These are phyloP conservation scores for Tenthredo amoena DNA, from an alignment of 2,888 invertebrate species.

Conservation along the genomic window DNA sequence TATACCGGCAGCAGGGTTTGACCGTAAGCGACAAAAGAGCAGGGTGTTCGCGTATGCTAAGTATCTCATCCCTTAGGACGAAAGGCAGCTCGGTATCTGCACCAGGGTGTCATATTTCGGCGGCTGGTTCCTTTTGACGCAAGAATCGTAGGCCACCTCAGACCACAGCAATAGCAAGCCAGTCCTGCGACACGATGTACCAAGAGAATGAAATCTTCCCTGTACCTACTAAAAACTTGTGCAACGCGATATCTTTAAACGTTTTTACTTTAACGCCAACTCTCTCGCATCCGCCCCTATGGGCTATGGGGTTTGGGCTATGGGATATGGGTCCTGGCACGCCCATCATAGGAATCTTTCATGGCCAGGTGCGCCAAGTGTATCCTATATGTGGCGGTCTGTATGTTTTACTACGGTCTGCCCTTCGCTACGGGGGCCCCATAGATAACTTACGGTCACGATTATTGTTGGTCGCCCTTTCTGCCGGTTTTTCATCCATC, in stretches of 20 bases:
- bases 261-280: constrained; percentile 43
- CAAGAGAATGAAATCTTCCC: constrained; percentile 22
- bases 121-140: constrained; percentile 43
- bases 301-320: neutral
- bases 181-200: neutral
- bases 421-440: constrained; percentile 54
- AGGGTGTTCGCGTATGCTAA: constrained; percentile 43
- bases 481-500: constrained; percentile 8
- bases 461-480: constrained; percentile 20
- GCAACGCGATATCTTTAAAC: constrained; percentile 43
- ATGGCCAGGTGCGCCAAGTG: constrained; percentile 61
- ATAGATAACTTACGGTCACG: constrained; percentile 53
- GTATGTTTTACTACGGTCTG: constrained; percentile 45
- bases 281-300: constrained; percentile 50
- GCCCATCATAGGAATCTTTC: constrained; percentile 58
- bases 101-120: constrained; percentile 39
- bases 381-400: constrained; percentile 44
- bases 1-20: neutral
- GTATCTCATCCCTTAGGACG: neutral
- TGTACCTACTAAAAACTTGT: constrained; percentile 20
- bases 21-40: neutral
- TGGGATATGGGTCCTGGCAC: constrained; percentile 31
- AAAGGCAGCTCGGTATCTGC: constrained; percentile 17
- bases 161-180: constrained; percentile 8
- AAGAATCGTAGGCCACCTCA: neutral